phyloP scores from a whole-genome alignment of 2,113 vertebrate genomes.

The Pangasianodon hypophthalmus region DNA sequence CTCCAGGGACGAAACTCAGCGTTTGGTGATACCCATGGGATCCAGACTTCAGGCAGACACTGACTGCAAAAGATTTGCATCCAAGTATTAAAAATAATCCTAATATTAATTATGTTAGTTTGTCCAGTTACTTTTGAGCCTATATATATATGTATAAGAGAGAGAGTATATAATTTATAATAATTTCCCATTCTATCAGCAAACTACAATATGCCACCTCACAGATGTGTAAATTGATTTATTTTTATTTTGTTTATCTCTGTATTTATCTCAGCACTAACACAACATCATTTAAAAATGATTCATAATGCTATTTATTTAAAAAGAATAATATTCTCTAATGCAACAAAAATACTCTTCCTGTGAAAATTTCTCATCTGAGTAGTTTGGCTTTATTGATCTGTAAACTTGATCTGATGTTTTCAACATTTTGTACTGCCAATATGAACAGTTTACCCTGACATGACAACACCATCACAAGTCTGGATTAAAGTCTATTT shows the following conservation, averaged over 20 bases:
- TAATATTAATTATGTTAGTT: too few species aligned
- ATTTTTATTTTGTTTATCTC: neutral
- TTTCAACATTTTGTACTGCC: neutral
- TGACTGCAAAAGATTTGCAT: too few species aligned
- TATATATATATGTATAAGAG: neutral
- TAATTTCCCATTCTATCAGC: neutral
- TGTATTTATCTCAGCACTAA: neutral
- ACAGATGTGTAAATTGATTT: neutral
- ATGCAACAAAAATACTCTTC: neutral
- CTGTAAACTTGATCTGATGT: neutral
- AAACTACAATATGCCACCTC: neutral
- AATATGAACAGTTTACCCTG: neutral
- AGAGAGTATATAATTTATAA: neutral
- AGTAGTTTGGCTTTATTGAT: neutral
- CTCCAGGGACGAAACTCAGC: too few species aligned
- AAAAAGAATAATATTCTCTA: neutral
- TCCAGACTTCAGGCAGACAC: too few species aligned
- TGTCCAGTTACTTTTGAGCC: too few species aligned
- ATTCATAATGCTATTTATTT: neutral
- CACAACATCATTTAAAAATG: too few species aligned
- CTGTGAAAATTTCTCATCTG: neutral
- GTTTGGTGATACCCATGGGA: too few species aligned
- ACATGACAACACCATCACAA: neutral
- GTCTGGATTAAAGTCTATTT: neutral
- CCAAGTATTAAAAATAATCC: too few species aligned